Evolutionary conservation across 2,797 vertebrate species (phyloP).

Genomic region (Enteromius trimaculatus): DNA sequence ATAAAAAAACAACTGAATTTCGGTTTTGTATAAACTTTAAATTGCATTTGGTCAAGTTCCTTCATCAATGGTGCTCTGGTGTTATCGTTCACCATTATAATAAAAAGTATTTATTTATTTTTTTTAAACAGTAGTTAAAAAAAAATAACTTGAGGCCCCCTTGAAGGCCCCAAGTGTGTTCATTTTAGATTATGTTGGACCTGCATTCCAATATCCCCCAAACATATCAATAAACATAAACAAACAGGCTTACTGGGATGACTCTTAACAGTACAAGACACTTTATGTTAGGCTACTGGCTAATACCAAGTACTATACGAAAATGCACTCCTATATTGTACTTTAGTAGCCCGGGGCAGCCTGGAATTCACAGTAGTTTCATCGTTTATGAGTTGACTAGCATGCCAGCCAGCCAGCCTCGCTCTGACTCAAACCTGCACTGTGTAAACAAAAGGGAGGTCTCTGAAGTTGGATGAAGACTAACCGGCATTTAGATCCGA

Average conservation of each 20-base stretch:
- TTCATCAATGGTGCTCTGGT: not conserved
- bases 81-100: not conserved
- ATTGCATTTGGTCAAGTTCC: not conserved
- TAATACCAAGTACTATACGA: not conserved
- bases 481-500: conserved; percentile 4
- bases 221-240: not conserved
- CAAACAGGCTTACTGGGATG: not conserved
- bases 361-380: not conserved
- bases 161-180: not conserved
- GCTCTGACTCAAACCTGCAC: not conserved
- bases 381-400: not conserved
- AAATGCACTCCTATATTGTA: not conserved
- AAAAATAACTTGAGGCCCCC: no score
- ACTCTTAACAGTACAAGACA: not conserved
- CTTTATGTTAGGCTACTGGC: no score
- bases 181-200: not conserved
- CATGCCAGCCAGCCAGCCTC: not conserved
- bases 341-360: not conserved
- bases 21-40: not conserved
- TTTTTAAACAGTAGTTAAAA: not conserved
- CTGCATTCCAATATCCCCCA: not conserved
- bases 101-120: no score
- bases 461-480: not conserved
- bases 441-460: conserved; percentile 8
- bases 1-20: not conserved